Conservation (phyloP, 2,797 vertebrate genomes). For the Bradypodion pumilum region DNA sequence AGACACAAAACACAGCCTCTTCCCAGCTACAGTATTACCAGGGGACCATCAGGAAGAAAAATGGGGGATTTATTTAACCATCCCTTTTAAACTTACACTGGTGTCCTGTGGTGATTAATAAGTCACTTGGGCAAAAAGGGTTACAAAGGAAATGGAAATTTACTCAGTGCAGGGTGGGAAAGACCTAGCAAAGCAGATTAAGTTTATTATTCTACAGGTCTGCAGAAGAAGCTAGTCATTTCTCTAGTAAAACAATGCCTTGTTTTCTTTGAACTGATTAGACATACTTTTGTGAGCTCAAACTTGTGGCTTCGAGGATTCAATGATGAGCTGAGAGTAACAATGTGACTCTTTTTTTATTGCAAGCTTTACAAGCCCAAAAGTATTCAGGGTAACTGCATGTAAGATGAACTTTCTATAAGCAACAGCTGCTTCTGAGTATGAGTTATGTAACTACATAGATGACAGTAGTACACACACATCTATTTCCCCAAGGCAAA, state of each 20-base stretch:
- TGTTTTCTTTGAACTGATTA: not conserved
- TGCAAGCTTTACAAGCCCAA: not conserved
- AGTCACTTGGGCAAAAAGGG: not conserved
- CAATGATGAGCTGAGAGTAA: not conserved
- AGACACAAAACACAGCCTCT: constrained; percentile 26
- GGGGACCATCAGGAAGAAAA: not conserved
- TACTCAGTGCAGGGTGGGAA: not conserved
- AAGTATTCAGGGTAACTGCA: not conserved
- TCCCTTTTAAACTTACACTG: not conserved
- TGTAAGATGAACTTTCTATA: not conserved
- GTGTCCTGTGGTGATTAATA: constrained; percentile 13
- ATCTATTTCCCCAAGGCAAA: not conserved
- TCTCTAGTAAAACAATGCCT: not conserved
- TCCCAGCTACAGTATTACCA: not conserved
- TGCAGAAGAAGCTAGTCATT: not conserved
- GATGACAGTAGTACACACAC: not conserved
- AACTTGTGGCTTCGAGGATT: not conserved
- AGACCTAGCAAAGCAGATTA: not conserved
- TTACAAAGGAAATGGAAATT: constrained; percentile 10
- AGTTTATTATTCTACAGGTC: not conserved
- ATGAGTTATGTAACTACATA: not conserved
- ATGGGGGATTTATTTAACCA: not conserved
- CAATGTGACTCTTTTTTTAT: not conserved
- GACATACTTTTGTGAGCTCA: not conserved
- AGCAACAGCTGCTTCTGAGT: not conserved